phyloP scores from a whole-genome alignment of 2,888 invertebrate species.

The Drosophila formosana region DNA sequence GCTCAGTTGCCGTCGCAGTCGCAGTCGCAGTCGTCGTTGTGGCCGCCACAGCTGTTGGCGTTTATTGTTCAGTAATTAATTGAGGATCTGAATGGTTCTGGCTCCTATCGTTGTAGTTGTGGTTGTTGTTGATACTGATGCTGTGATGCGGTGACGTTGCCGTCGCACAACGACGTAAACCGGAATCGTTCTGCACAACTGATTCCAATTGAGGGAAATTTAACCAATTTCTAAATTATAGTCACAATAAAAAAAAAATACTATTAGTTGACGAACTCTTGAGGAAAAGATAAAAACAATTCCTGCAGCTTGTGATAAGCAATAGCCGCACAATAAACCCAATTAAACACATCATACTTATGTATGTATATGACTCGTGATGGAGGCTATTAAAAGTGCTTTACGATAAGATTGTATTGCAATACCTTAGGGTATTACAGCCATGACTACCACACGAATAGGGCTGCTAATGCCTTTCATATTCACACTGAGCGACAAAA shows the following conservation, averaged over 20 bases:
- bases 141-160: conserved; percentile 21
- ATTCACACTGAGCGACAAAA: no score
- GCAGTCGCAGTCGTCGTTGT: conserved; percentile 8
- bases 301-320: conserved; percentile 10
- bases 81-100: conserved; percentile 42
- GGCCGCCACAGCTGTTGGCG: conserved; percentile 19
- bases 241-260: conserved; percentile 1
- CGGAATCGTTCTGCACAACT: conserved; percentile 67
- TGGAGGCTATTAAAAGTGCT: conserved; percentile 5
- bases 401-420: conserved; percentile 17
- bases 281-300: conserved; percentile 10
- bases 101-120: neutral
- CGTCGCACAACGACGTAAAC: conserved; percentile 27
- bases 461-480: neutral
- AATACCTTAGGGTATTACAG: conserved; percentile 9
- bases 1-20: neutral
- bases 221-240: conserved; percentile 27
- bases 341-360: conserved; percentile 9
- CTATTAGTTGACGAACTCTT: neutral
- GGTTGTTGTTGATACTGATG: conserved; percentile 7
- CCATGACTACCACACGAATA: neutral
- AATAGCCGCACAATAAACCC: neutral
- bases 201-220: conserved; percentile 64
- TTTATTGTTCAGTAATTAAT: conserved; percentile 70
- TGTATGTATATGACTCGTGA: neutral